Percentiles rank a stretch among this genome's conserved stretches.
Evolutionary conservation across 2,113 vertebrate genomes (phyloP).

Genomic region (Microtus ochrogaster): DNA sequence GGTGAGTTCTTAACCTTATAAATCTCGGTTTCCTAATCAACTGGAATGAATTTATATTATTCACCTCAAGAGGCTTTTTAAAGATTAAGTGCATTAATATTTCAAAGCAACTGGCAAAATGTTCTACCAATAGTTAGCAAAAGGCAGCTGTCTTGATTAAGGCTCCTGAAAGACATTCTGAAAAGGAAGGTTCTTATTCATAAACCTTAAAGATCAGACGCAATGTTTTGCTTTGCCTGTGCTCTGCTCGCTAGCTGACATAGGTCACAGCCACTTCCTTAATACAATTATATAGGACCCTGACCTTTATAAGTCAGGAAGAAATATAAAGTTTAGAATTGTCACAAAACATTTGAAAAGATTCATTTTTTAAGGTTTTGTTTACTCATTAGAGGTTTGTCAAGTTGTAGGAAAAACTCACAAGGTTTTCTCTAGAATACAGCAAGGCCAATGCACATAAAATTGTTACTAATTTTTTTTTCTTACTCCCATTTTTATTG

Average conservation of each 20-base stretch:
- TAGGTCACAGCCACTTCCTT: neutral
- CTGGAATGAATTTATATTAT: neutral
- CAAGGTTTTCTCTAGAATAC: neutral
- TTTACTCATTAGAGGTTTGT: neutral
- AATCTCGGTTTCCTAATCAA: neutral
- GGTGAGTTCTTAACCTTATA: neutral
- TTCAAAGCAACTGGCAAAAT: neutral
- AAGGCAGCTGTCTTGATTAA: neutral
- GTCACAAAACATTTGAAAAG: neutral
- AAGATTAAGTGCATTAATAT: slow-evolving; percentile 19
- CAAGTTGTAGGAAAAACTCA: slow-evolving; percentile 5
- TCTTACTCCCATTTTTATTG: slow-evolving; percentile 1
- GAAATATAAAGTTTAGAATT: neutral
- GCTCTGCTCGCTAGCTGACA: neutral
- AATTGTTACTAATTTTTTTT: neutral
- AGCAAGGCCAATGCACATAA: slow-evolving; percentile 10
- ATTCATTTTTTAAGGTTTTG: neutral
- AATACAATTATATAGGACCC: neutral
- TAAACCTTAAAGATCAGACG: neutral
- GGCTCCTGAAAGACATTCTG: neutral
- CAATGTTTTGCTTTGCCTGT: neutral
- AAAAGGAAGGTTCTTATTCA: neutral
- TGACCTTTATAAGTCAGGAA: neutral
- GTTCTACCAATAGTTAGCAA: neutral
- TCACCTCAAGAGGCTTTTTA: neutral